Conservation (phyloP, 2,113 vertebrate species). For the Eleginops maclovinus region DNA sequence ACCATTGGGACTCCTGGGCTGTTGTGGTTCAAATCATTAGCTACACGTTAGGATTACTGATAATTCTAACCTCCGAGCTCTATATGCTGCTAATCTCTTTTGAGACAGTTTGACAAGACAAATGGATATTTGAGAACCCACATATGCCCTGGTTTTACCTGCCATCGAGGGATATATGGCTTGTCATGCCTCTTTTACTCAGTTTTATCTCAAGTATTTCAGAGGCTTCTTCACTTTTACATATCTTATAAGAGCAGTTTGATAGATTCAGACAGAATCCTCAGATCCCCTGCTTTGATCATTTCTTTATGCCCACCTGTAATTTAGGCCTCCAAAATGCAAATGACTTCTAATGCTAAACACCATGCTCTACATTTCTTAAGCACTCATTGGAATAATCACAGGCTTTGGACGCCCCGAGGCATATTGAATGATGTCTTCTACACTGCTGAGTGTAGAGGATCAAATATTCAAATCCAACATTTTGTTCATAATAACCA, state of each 20-base stretch:
- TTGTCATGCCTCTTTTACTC: constrained; percentile 41
- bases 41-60: constrained; percentile 62
- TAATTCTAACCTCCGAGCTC: constrained; percentile 40
- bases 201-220: constrained; percentile 60
- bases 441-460: constrained; percentile 20
- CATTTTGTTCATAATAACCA: constrained; percentile 45
- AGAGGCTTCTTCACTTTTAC: constrained; percentile 46
- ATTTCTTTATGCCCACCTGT: constrained; percentile 64
- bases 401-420: constrained; percentile 34
- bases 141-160: constrained; percentile 24
- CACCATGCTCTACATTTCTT: constrained; percentile 55
- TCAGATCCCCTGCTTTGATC: constrained; percentile 62
- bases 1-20: constrained; percentile 48
- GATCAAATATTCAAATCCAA: constrained; percentile 62
- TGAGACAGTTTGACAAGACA: constrained; percentile 47
- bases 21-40: constrained; percentile 55
- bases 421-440: constrained; percentile 57
- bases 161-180: constrained; percentile 34
- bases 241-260: constrained; percentile 38
- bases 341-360: constrained; percentile 63
- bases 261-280: constrained; percentile 59
- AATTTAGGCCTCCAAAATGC: constrained; percentile 68
- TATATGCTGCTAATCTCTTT: constrained; percentile 51
- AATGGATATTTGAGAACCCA: constrained; percentile 54
- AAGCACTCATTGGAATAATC: constrained; percentile 61